Percentiles rank a stretch among this genome's conserved stretches.
Evolutionary conservation across 2,113 vertebrate species (phyloP).

Genomic region (Platysteira castanea): DNA sequence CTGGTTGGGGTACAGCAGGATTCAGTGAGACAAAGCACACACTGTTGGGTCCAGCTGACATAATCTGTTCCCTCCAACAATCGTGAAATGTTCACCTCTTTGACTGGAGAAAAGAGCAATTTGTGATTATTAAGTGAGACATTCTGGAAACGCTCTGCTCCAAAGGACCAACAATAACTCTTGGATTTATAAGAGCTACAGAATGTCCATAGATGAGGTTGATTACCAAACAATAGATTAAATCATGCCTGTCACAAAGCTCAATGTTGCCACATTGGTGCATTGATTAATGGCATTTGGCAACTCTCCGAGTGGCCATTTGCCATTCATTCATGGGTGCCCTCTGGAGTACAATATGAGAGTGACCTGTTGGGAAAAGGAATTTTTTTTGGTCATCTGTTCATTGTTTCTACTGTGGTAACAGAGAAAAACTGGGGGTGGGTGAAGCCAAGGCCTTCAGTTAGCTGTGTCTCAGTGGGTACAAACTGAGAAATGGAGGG

Average conservation of each 20-base stretch:
- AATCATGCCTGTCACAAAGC: conserved; percentile 43
- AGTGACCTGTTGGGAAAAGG: not conserved
- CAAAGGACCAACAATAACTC: conserved; percentile 32
- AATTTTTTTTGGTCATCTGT: not conserved
- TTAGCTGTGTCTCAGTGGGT: not conserved
- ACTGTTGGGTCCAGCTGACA: conserved; percentile 57
- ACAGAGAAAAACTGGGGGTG: not conserved
- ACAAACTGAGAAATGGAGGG: not conserved
- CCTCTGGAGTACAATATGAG: not conserved
- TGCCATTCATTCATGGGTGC: conserved; percentile 37
- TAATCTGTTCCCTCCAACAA: conserved; percentile 44
- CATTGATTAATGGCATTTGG: conserved; percentile 35
- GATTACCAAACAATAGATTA: conserved; percentile 44
- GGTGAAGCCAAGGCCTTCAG: not conserved
- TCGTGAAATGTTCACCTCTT: conserved; percentile 44
- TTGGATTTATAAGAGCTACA: conserved; percentile 13
- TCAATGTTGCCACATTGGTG: not conserved
- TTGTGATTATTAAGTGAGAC: conserved; percentile 39
- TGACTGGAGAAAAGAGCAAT: conserved; percentile 48
- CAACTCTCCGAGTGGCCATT: conserved; percentile 12
- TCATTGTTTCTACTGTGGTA: not conserved
- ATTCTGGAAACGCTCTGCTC: conserved; percentile 37
- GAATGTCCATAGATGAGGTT: conserved; percentile 35
- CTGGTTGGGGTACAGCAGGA: not conserved
- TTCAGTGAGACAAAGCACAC: conserved; percentile 47